Conservation (phyloP, 2,888 invertebrate genomes). For the Agrypnus murinus region DNA sequence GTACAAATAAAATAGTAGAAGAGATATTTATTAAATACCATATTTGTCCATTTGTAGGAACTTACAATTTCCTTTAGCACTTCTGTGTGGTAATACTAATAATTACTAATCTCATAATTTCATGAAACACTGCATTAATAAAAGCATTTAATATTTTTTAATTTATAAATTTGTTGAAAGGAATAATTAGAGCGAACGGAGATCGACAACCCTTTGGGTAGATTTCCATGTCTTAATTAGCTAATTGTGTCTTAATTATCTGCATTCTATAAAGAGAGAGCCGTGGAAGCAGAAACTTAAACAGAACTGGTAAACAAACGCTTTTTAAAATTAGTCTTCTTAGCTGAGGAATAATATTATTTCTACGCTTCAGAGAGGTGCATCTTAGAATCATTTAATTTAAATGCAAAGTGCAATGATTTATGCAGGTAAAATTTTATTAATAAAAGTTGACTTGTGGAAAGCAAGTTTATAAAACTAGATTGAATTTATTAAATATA, state of each 20-base stretch:
- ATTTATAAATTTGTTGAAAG: not conserved
- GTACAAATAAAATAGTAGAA: constrained; percentile 7
- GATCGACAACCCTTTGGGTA: constrained; percentile 16
- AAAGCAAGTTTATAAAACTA: no score
- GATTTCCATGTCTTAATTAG: constrained; percentile 24
- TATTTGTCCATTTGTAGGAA: not conserved
- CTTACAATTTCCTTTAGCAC: no score
- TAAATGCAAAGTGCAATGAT: no score
- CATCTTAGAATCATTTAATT: no score
- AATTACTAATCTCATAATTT: no score
- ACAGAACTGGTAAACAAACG: constrained; percentile 26
- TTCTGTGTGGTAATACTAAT: no score
- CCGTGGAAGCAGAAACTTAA: constrained; percentile 22
- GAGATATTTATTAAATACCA: constrained; percentile 6
- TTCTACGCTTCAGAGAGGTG: constrained; percentile 1
- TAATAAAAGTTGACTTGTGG: no score
- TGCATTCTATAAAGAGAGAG: constrained; percentile 15
- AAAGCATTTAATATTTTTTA: not conserved
- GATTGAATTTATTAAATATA: no score
- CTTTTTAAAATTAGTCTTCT: constrained; percentile 30
- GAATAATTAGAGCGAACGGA: constrained; percentile 4
- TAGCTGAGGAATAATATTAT: not conserved
- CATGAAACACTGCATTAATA: no score
- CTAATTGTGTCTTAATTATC: constrained; percentile 27
- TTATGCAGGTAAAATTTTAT: no score